Evolutionary conservation across 1,140 invertebrate species (phyloP).

Genomic region (Heliconius himera): DNA sequence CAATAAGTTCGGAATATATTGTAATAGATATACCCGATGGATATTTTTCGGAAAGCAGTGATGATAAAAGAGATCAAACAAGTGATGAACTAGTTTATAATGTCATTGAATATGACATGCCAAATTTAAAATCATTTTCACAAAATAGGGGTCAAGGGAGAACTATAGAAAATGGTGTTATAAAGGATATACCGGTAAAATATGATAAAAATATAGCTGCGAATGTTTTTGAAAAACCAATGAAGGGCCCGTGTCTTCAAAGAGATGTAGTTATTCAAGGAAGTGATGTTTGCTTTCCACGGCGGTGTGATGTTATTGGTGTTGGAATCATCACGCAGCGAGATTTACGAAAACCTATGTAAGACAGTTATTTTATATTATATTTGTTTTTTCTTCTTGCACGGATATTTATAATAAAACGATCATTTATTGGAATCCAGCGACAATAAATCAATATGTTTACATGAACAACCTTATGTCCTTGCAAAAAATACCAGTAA

Average conservation of each 20-base stretch:
- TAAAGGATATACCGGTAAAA: conserved; percentile 44
- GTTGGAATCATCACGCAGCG: conserved; percentile 65
- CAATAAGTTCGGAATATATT: conserved; percentile 57
- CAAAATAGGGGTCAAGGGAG: conserved; percentile 39
- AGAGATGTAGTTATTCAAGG: conserved; percentile 57
- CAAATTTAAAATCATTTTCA: conserved; percentile 38
- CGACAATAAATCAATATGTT: too few species aligned
- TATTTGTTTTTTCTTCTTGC: too few species aligned
- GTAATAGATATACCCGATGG: conserved; percentile 63
- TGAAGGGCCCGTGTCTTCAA: conserved; percentile 38
- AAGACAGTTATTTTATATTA: conserved; percentile 41
- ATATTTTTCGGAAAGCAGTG: conserved; percentile 58
- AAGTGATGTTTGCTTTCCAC: conserved; percentile 51
- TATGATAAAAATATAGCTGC: conserved; percentile 36
- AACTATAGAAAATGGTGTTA: conserved; percentile 43
- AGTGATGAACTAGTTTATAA: conserved; percentile 71
- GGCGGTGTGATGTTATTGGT: conserved; percentile 56
- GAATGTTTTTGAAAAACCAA: conserved; percentile 42
- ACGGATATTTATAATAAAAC: too few species aligned
- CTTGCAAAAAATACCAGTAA: too few species aligned
- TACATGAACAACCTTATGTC: too few species aligned
- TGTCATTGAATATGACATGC: conserved; percentile 66
- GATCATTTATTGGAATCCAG: too few species aligned
- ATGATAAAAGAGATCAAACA: conserved; percentile 41
- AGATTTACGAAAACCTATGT: conserved; percentile 61